A percentile compares a stretch with the other conserved stretches of the same genome.
These are phyloP conservation scores for Apteryx owenii DNA, from an alignment of 2,113 vertebrate species.

Conservation along the genomic window DNA sequence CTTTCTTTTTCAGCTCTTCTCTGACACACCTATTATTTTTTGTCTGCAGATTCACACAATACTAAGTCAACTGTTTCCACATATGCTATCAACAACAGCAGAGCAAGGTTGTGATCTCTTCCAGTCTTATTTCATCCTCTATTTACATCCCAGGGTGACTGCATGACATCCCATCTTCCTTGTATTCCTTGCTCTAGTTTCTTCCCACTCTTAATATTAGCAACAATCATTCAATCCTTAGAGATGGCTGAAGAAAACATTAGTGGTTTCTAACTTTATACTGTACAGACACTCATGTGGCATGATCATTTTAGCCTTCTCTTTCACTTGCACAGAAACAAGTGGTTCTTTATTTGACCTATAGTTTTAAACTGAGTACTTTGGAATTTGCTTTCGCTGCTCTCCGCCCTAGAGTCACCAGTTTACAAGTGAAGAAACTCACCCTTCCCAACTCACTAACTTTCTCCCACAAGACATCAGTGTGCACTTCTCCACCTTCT, in stretches of 20 bases:
- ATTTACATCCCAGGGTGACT: neutral
- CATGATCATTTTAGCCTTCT: neutral
- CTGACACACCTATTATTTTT: neutral
- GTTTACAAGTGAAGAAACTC: neutral
- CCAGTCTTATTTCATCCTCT: neutral
- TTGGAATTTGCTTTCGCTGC: neutral
- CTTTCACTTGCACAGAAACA: neutral
- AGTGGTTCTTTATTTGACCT: neutral
- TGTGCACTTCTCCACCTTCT: neutral
- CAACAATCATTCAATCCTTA: neutral
- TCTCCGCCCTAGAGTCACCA: neutral
- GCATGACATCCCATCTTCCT: fast-evolving
- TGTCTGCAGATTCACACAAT: fast-evolving
- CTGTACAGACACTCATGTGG: neutral
- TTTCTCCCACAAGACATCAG: neutral
- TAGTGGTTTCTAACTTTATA: neutral
- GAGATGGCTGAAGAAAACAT: neutral
- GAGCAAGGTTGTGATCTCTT: neutral
- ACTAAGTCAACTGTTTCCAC: neutral
- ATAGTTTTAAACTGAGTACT: neutral
- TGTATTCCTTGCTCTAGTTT: neutral
- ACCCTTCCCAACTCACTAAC: neutral
- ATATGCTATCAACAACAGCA: neutral
- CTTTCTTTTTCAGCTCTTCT: neutral
- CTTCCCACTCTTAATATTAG: neutral